Evolutionary conservation across 2,888 invertebrate species (phyloP), one percentile per base, ranked within the genome.

Genomic region (Eilema depressum): DNA sequence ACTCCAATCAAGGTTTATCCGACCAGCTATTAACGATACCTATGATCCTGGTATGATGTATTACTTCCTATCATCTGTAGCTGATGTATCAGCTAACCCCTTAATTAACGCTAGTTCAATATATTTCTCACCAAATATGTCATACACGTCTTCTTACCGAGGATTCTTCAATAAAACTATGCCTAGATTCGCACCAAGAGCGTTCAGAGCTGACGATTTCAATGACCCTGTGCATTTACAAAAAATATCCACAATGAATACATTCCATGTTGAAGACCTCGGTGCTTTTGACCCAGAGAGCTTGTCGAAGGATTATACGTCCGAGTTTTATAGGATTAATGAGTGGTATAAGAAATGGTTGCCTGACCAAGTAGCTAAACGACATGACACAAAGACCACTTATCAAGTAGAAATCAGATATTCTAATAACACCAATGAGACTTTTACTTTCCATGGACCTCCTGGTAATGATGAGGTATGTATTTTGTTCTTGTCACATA

Each of bases 31-130:
- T 28, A 98, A 98, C 88, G 98, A 98, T 85, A 98, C 98, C 0
- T 98, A 98, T 83, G 99, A 99, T 93, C 99, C 99, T 0, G 99
- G 99, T 68, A 98, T 99, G 97, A 98, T 99, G 98, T 99, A 99
- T 88, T 99, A 99, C 87, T 99, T 99, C 88, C 94, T 99, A 61
- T 99, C 99, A 0, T 97, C 98, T 0, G 98, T 99, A 0, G 99
- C 99, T 0, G 99, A 99, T 90, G 98, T 99, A 0, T 98, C 99
- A 0, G 96, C 99, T 0, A 99, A 99, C 92, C 97, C 98, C 0
- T 97, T 97, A 81, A 97, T 99, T 77, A 99, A 99, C 88, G 98
- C 99, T 69, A 98, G 98, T 89, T 97, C 99, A 0, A 96, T 99
- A 77, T 99, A 99, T 90, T 99, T 99, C 88, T 97, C 99, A 3